Evolutionary conservation across 2,888 invertebrate genomes (phyloP).

Genomic region (Phyllotreta striolata): DNA sequence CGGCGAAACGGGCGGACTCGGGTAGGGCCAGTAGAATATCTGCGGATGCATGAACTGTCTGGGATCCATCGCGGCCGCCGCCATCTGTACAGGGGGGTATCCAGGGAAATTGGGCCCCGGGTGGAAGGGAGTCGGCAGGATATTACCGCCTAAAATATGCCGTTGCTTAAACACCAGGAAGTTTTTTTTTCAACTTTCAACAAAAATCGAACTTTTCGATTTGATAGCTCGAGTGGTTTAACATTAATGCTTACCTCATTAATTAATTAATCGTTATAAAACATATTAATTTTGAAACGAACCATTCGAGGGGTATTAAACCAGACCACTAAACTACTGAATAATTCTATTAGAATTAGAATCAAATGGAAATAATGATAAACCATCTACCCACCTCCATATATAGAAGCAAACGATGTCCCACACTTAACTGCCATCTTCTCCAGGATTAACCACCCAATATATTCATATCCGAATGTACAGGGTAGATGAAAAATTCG

Average conservation of each 20-base stretch:
- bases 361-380: constrained; percentile 15
- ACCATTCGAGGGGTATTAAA: neutral
- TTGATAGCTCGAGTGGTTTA: no score
- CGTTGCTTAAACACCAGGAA: no score
- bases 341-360: constrained; percentile 9
- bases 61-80: constrained; percentile 58
- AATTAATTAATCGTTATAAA: no score
- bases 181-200: no score
- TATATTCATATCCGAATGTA: constrained; percentile 14
- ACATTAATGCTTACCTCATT: no score
- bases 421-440: constrained; percentile 26
- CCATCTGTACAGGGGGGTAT: constrained; percentile 57
- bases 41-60: constrained; percentile 62
- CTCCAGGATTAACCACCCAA: constrained; percentile 21
- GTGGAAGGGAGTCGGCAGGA: constrained; percentile 63
- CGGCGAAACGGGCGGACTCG: constrained; percentile 93
- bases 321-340: constrained; percentile 12
- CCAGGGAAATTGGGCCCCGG: constrained; percentile 58
- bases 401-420: constrained; percentile 22
- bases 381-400: constrained; percentile 23
- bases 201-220: no score
- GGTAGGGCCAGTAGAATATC: constrained; percentile 92
- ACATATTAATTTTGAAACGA: no score
- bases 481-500: neutral
- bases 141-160: constrained; percentile 65